These are phyloP conservation scores for Ferrisia virgata DNA, from an alignment of 2,888 invertebrate genomes.

Conservation along the genomic window DNA sequence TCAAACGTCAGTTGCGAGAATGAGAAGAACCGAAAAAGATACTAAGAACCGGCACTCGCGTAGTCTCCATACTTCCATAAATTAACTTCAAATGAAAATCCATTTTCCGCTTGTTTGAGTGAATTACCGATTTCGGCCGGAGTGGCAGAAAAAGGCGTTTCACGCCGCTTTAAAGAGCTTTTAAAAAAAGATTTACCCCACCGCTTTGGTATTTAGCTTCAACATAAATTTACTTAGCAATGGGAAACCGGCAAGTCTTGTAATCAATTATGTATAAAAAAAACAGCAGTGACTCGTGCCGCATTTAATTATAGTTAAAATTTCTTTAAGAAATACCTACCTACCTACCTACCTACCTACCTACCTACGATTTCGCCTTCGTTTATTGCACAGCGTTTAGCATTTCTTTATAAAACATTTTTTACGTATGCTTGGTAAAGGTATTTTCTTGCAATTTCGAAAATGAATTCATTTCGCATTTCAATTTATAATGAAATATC, in stretches of 20 bases:
- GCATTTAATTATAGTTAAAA: not conserved
- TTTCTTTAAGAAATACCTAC: not conserved
- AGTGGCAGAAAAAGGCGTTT: slow-evolving; percentile 43
- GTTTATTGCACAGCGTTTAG: not conserved
- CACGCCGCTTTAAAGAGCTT: slow-evolving; percentile 41
- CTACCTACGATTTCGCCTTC: not conserved
- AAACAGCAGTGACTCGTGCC: not conserved
- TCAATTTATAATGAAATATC: slow-evolving; percentile 37
- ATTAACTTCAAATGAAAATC: slow-evolving; percentile 44
- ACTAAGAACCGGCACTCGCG: slow-evolving; percentile 34
- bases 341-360: too few relatives aligned
- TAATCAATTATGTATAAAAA: not conserved
- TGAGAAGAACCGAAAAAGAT: slow-evolving; percentile 24
- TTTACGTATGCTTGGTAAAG: not conserved
- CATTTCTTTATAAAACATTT: not conserved
- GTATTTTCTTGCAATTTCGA: not conserved
- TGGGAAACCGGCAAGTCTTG: not conserved
- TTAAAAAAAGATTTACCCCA: slow-evolving; percentile 25
- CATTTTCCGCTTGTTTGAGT: slow-evolving; percentile 44
- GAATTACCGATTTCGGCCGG: slow-evolving; percentile 44
- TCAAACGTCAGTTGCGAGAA: slow-evolving; percentile 36
- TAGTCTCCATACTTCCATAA: slow-evolving; percentile 41
- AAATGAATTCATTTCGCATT: slow-evolving; percentile 25
- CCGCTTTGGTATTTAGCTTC: slow-evolving; percentile 36
- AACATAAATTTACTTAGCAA: slow-evolving; percentile 38